Conservation (phyloP, 2,888 invertebrate species). For the Elaeidobius kamerunicus region DNA sequence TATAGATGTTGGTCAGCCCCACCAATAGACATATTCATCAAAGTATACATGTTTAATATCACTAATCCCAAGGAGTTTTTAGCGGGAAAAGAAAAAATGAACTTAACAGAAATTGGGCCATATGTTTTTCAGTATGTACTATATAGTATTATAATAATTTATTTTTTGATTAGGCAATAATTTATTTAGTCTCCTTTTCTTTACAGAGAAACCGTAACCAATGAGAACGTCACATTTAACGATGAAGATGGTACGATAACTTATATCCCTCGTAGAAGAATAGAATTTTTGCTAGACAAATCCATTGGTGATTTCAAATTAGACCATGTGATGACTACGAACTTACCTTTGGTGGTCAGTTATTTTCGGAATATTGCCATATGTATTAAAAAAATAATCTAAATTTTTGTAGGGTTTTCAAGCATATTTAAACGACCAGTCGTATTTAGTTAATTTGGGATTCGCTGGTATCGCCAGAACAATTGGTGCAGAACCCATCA, state of each 20-base stretch:
- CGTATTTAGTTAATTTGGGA: conserved; percentile 58
- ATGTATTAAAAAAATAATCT: conserved; percentile 2
- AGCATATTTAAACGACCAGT: conserved; percentile 54
- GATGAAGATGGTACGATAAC: conserved; percentile 63
- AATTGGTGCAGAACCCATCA: conserved; percentile 60
- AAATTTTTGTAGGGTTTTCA: conserved; percentile 54
- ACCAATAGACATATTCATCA: conserved; percentile 62
- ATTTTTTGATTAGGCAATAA: too few relatives aligned
- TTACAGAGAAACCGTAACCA: conserved; percentile 65
- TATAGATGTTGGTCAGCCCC: conserved; percentile 63
- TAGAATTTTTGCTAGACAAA: conserved; percentile 60
- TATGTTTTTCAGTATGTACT: conserved; percentile 83
- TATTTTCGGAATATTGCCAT: too few relatives aligned
- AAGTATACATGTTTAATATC: conserved; percentile 73
- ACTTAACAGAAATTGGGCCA: conserved; percentile 72
- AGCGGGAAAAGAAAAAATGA: too few relatives aligned
- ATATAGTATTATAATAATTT: too few relatives aligned
- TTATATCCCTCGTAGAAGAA: conserved; percentile 58
- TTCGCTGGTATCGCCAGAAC: conserved; percentile 57
- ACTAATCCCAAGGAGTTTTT: conserved; percentile 72
- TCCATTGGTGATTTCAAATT: conserved; percentile 64
- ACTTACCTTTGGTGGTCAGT: conserved; percentile 70
- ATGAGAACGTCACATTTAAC: conserved; percentile 63
- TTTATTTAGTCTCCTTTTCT: too few relatives aligned
- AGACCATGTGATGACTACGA: conserved; percentile 62